Evolutionary conservation across 2,888 invertebrate species (phyloP), one percentile per base, ranked within the genome.

Genomic region (Nymphalis urticae): DNA sequence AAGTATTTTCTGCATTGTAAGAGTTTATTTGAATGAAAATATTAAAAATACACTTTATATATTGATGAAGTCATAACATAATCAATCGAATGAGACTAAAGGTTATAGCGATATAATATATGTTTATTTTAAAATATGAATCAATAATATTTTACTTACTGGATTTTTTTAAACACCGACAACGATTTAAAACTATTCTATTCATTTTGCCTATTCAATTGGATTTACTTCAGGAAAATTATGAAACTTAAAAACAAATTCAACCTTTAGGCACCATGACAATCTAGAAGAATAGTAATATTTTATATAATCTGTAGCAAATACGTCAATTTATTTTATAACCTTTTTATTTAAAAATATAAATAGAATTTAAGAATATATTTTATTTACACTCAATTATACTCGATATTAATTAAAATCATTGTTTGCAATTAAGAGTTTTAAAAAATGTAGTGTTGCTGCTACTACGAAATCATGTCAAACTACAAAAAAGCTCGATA

Each of bases 191-290:
- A 76, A 92, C 83, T 79, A 92, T 80, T 82, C 91, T 87, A 80
- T 91, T 90, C 92, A 92, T 90, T 83, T 81, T 79, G 75, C 72
- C 74, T 78, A 76, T 75, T 70, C 65, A 72, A 77, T 74, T 73
- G 70, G 65, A 77, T 75, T 74, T 73, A 75, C 77, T 79, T 77
- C 75, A 73, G 75, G 76, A 58, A 77, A 81, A 84, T 80, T 82
- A 79, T 75, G 78, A 83, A 86, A 85, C 86, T 81, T 84, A 87
- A 89, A 88, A 92, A 90, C 89, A 90, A 90, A 88, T 82, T 90
- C 87, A 88, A 88, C 88, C 87, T 87, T 82, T 86, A 84, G 76
- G 87, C 85, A 89, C 89, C 88, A 89, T 90, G 89, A 91, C 84
- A 88, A 80, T 83, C 81, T 76, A 76, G 75, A 76, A 74, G 71